Evolutionary conservation across 2,113 vertebrate genomes (phyloP).

Genomic region (Calidris pugnax): DNA sequence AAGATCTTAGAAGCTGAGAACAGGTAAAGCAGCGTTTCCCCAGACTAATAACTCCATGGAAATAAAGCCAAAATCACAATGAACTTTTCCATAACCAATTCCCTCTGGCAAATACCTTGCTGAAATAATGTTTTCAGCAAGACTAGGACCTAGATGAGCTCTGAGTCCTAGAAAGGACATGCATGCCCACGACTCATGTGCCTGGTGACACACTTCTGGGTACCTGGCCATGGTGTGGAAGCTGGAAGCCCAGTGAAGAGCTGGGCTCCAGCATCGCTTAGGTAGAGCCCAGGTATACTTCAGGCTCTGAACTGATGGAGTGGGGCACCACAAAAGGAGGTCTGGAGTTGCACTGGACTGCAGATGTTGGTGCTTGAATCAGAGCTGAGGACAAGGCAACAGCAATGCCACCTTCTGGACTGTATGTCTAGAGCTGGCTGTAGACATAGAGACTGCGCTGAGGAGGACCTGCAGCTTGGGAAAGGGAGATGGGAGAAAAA

Average conservation of each 20-base stretch:
- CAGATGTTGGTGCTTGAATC: background rate
- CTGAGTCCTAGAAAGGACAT: background rate
- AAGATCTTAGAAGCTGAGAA: background rate
- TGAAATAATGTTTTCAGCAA: background rate
- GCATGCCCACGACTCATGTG: fast-evolving
- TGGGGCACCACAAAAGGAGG: background rate
- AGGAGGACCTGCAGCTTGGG: background rate
- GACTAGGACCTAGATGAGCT: background rate
- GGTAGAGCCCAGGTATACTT: background rate
- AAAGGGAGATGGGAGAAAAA: background rate
- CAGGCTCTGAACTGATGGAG: background rate
- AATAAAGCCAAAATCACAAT: background rate
- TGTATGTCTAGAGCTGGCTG: background rate
- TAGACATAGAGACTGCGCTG: background rate
- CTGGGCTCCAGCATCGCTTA: background rate
- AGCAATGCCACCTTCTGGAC: background rate
- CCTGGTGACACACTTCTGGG: background rate
- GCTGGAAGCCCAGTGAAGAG: background rate
- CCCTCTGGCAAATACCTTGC: background rate
- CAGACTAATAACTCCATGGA: background rate
- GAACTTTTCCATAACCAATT: background rate
- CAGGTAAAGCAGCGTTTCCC: background rate
- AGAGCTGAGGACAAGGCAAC: background rate
- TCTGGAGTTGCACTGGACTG: background rate
- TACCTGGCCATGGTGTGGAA: background rate